Evolutionary conservation across 1,140 invertebrate genomes (phyloP).

Genomic region (Phenacoccus solenopsis): DNA sequence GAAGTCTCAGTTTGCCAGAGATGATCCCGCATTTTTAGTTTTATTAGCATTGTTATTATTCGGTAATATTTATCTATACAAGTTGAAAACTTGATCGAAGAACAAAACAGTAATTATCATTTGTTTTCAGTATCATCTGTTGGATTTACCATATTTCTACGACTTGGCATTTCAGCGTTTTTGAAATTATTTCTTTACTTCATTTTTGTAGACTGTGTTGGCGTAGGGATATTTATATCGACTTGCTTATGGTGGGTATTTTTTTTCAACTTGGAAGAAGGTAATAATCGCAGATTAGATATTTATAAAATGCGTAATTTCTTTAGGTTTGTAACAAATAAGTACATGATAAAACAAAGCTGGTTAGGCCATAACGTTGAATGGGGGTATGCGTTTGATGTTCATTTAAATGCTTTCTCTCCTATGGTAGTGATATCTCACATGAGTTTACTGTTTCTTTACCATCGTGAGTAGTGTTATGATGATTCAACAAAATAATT

Average conservation of each 20-base stretch:
- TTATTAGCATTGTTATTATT: constrained; percentile 75
- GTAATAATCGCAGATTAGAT: no score
- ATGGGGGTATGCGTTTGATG: constrained; percentile 98
- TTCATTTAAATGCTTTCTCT: constrained; percentile 97
- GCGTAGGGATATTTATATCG: constrained; percentile 72
- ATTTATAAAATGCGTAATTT: constrained; percentile 22
- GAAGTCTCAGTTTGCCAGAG: constrained; percentile 96
- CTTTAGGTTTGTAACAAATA: constrained; percentile 75
- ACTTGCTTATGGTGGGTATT: constrained; percentile 70
- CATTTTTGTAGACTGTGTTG: constrained; percentile 88
- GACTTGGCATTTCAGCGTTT: constrained; percentile 60
- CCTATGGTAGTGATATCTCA: constrained; percentile 88
- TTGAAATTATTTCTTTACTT: constrained; percentile 82
- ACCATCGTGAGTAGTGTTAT: constrained; percentile 53
- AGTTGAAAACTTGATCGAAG: constrained; percentile 32
- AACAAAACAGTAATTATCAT: not conserved
- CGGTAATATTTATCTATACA: no score
- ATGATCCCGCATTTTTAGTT: constrained; percentile 97
- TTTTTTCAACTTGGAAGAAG: not conserved
- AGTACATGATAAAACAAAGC: constrained; percentile 62
- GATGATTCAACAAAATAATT: no score
- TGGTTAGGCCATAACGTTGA: constrained; percentile 68
- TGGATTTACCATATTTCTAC: constrained; percentile 72
- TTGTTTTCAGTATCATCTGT: constrained; percentile 65
- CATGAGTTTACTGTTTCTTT: constrained; percentile 80